Percentiles rank a stretch among this genome's conserved stretches.
These are phyloP conservation scores for Ceratina calcarata DNA, from an alignment of 1,140 invertebrate species.

Conservation along the genomic window DNA sequence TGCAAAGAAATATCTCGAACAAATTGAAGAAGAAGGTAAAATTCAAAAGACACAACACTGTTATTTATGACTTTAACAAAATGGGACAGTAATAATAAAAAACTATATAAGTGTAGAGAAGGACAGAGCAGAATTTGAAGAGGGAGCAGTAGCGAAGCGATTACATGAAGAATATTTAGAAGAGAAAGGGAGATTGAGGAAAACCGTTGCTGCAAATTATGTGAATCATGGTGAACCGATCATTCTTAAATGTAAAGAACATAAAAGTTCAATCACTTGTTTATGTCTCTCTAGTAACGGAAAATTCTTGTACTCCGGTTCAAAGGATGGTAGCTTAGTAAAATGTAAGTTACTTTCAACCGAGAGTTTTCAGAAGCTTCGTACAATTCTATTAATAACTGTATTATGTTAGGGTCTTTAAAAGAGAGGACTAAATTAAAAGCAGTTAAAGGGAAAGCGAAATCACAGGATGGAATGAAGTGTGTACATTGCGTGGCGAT, in stretches of 20 bases:
- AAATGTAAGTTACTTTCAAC: slow-evolving; percentile 85
- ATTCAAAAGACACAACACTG: background rate
- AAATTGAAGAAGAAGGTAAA: slow-evolving; percentile 89
- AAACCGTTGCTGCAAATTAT: slow-evolving; percentile 87
- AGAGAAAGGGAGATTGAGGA: slow-evolving; percentile 89
- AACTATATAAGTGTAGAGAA: slow-evolving; percentile 80
- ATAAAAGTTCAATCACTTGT: slow-evolving; percentile 90
- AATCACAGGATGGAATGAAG: slow-evolving; percentile 79
- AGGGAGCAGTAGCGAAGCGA: slow-evolving; percentile 85
- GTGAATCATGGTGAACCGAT: slow-evolving; percentile 80
- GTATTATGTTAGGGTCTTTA: slow-evolving; percentile 80
- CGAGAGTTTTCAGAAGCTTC: slow-evolving; percentile 14
- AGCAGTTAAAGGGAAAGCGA: slow-evolving; percentile 80
- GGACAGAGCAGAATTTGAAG: slow-evolving; percentile 85
- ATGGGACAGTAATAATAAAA: no score
- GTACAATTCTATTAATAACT: slow-evolving; percentile 3
- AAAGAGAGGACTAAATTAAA: slow-evolving; percentile 81
- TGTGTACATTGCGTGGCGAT: slow-evolving; percentile 87
- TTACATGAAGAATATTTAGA: slow-evolving; percentile 92
- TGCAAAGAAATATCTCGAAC: slow-evolving; percentile 93
- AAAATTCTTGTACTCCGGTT: slow-evolving; percentile 89
- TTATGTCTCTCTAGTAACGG: slow-evolving; percentile 89
- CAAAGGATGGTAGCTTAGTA: slow-evolving; percentile 92
- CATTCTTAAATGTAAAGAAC: slow-evolving; percentile 85
- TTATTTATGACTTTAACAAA: no score